Conservation (phyloP, 2,888 invertebrate genomes). For the Ellobium chinense region DNA sequence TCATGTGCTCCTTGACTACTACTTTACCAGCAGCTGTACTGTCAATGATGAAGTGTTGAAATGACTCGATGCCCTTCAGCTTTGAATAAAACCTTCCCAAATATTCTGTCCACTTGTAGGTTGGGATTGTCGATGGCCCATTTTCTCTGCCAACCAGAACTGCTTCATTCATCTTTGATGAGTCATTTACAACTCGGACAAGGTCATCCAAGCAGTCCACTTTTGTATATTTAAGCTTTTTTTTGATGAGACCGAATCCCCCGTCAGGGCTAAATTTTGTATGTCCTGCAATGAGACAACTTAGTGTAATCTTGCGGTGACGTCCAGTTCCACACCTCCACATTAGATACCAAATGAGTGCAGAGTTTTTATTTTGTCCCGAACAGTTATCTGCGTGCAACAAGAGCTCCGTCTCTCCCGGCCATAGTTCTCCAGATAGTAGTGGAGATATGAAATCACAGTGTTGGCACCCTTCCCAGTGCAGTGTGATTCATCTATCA, state of each 20-base stretch:
- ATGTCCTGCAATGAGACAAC: conserved; percentile 45
- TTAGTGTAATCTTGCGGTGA: conserved; percentile 9
- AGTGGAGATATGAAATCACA: conserved; percentile 39
- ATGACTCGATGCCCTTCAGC: conserved; percentile 28
- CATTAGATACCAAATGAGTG: conserved; percentile 23
- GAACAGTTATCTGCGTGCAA: conserved; percentile 34
- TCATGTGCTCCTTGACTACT: neutral
- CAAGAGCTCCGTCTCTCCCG: conserved; percentile 14
- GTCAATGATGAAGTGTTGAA: conserved; percentile 37
- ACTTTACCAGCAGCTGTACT: neutral
- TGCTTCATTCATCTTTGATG: neutral
- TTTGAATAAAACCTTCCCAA: conserved; percentile 18
- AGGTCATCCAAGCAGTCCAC: conserved; percentile 46
- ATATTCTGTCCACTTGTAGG: conserved; percentile 32
- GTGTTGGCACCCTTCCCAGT: conserved; percentile 44
- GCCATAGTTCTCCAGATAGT: conserved; percentile 46
- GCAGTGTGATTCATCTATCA: conserved; percentile 33
- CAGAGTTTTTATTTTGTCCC: conserved; percentile 37
- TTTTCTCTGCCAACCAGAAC: conserved; percentile 30
- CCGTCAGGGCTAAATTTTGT: conserved; percentile 51
- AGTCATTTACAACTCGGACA: neutral
- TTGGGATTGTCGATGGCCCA: conserved; percentile 30
- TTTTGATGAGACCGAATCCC: conserved; percentile 48
- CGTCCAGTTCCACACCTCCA: conserved; percentile 34
- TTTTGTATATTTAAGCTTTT: conserved; percentile 1